Percentiles rank a stretch among this genome's conserved stretches.
Conservation (phyloP, 2,797 vertebrate genomes). For the Sebastes paucispinis region DNA sequence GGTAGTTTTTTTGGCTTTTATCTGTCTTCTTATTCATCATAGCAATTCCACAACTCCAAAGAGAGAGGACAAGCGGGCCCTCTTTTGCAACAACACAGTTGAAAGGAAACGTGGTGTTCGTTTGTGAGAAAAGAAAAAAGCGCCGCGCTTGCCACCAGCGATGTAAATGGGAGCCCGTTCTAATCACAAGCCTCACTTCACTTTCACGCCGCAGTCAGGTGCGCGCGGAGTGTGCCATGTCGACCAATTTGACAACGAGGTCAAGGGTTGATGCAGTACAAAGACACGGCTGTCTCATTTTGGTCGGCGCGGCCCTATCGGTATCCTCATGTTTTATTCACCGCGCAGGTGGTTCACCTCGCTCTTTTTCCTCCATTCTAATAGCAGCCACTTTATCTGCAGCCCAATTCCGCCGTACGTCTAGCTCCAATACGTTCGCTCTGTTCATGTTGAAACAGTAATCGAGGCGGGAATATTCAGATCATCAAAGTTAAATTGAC, state of each 20-base stretch:
- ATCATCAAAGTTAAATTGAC: conserved; percentile 23
- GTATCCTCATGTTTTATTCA: conserved; percentile 70
- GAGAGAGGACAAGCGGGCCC: neutral
- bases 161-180: conserved; percentile 18
- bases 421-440: conserved; percentile 5
- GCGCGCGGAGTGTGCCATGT: conserved; percentile 36
- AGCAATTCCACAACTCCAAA: neutral
- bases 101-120: neutral
- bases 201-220: conserved; percentile 38
- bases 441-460: conserved; percentile 7
- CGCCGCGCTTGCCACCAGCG: neutral
- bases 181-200: conserved; percentile 39
- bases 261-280: conserved; percentile 59
- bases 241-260: conserved; percentile 47
- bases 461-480: conserved; percentile 9
- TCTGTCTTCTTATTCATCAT: neutral
- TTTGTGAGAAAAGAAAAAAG: conserved; percentile 20
- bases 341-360: conserved; percentile 18
- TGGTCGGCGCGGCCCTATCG: conserved; percentile 13
- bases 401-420: neutral
- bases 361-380: conserved; percentile 50
- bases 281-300: conserved; percentile 61
- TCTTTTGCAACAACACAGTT: neutral
- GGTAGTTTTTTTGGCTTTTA: neutral
- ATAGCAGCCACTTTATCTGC: conserved; percentile 33